Percentiles rank a stretch among this genome's conserved stretches.
Evolutionary conservation across 1,140 invertebrate genomes (phyloP).

Genomic region (Heterodera carotae): DNA sequence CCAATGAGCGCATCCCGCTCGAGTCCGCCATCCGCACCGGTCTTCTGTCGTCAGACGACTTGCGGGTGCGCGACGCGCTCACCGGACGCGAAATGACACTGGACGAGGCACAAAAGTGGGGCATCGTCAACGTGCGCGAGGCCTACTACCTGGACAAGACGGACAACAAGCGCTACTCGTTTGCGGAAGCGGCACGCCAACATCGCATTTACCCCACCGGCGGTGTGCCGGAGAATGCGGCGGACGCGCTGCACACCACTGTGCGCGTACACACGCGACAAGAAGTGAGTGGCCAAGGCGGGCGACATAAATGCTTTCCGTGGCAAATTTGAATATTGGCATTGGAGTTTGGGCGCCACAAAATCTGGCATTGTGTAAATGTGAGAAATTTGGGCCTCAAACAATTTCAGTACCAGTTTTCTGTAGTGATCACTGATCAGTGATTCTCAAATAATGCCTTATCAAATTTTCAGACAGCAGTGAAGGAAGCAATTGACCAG

Average conservation of each 20-base stretch:
- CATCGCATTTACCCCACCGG: conserved; percentile 63
- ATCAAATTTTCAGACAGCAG: conserved; percentile 25
- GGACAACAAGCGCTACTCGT: conserved; percentile 75
- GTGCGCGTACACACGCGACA: conserved; percentile 56
- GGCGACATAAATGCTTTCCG: no score
- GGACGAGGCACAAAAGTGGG: conserved; percentile 73
- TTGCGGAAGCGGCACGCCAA: conserved; percentile 70
- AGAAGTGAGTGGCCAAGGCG: conserved; percentile 18
- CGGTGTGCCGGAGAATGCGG: conserved; percentile 65
- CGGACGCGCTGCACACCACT: conserved; percentile 74
- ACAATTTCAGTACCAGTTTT: no score
- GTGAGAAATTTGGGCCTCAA: no score
- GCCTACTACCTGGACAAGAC: conserved; percentile 74
- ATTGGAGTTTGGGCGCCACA: no score
- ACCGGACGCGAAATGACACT: conserved; percentile 73
- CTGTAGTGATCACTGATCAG: no score
- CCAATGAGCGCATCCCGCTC: conserved; percentile 76
- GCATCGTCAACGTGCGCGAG: conserved; percentile 75
- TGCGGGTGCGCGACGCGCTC: conserved; percentile 76
- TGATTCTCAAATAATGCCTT: neutral
- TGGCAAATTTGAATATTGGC: no score
- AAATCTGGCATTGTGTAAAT: no score
- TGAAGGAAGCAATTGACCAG: conserved; percentile 41
- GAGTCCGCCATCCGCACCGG: conserved; percentile 72
- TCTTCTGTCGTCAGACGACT: conserved; percentile 54